Conservation (phyloP, 1,140 invertebrate genomes). For the Lepidotrigona ventralis region DNA sequence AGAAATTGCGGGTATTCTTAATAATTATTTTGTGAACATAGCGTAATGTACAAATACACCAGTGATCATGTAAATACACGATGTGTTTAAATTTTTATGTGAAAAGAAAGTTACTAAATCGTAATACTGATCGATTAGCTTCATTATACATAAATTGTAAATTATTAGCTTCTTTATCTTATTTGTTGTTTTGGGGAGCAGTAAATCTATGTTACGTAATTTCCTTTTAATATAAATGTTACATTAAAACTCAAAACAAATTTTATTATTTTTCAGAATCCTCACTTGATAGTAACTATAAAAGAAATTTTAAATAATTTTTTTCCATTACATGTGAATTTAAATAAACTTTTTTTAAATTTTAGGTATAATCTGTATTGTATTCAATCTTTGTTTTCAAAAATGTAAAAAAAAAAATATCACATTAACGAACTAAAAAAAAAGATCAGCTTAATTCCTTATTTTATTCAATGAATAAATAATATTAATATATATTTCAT, state of each 20-base stretch:
- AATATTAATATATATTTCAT: neutral
- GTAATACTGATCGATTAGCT: constrained; percentile 44
- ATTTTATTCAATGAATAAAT: neutral
- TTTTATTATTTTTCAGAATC: constrained; percentile 4
- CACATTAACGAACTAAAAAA: neutral
- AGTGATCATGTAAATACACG: constrained; percentile 18
- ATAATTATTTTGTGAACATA: neutral
- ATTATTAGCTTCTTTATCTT: constrained; percentile 51
- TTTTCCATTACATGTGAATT: neutral
- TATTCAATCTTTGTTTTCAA: neutral
- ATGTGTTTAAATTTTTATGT: constrained; percentile 12
- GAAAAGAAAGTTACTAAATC: constrained; percentile 12
- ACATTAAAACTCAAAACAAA: constrained; percentile 34
- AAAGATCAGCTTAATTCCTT: neutral
- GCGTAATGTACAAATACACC: neutral
- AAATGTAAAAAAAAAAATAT: neutral
- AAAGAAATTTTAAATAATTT: neutral
- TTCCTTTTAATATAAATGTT: constrained; percentile 66
- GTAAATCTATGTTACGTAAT: constrained; percentile 65
- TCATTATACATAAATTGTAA: constrained; percentile 51
- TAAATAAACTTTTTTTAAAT: neutral
- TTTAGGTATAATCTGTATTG: neutral
- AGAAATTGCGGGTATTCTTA: neutral
- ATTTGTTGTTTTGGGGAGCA: constrained; percentile 62
- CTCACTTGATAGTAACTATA: neutral